These are phyloP conservation scores for Pedicia rivosa DNA, from an alignment of 2,888 invertebrate species.

Conservation along the genomic window DNA sequence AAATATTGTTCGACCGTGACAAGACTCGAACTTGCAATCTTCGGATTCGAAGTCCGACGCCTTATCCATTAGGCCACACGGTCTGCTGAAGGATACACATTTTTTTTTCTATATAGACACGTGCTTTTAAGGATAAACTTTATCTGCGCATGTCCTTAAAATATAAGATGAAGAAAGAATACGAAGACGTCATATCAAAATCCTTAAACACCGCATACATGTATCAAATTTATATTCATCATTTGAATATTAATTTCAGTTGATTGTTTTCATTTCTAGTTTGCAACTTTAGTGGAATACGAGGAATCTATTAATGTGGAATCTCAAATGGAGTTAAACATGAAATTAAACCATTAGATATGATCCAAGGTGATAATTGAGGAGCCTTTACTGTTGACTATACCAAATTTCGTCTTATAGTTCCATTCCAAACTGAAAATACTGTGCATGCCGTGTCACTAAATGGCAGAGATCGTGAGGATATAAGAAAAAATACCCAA, in stretches of 20 bases:
- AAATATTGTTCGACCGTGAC: slow-evolving; percentile 10
- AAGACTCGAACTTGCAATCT: slow-evolving; percentile 14
- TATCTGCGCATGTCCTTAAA: too few relatives aligned
- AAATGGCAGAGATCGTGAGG: slow-evolving; percentile 54
- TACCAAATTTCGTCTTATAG: slow-evolving; percentile 60
- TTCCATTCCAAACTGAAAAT: slow-evolving; percentile 55
- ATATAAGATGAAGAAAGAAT: too few relatives aligned
- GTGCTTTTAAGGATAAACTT: too few relatives aligned
- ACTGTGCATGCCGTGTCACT: slow-evolving; percentile 67
- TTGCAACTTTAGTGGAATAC: slow-evolving; percentile 58
- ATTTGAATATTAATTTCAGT: too few relatives aligned
- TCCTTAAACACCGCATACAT: too few relatives aligned
- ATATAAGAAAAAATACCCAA: slow-evolving; percentile 59
- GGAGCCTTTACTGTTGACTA: slow-evolving; percentile 74
- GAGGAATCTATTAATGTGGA: slow-evolving; percentile 58
- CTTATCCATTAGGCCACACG: slow-evolving; percentile 13
- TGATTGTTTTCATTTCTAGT: too few relatives aligned
- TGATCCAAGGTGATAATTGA: slow-evolving; percentile 48
- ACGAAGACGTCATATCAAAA: too few relatives aligned
- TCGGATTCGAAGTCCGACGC: slow-evolving; percentile 14
- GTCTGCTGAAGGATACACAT: neutral
- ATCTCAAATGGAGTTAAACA: slow-evolving; percentile 59
- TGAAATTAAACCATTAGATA: slow-evolving; percentile 46
- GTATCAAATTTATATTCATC: too few relatives aligned
- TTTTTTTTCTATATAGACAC: too few relatives aligned